Evolutionary conservation across 2,113 vertebrate genomes (phyloP).

Genomic region (Rynchops niger): DNA sequence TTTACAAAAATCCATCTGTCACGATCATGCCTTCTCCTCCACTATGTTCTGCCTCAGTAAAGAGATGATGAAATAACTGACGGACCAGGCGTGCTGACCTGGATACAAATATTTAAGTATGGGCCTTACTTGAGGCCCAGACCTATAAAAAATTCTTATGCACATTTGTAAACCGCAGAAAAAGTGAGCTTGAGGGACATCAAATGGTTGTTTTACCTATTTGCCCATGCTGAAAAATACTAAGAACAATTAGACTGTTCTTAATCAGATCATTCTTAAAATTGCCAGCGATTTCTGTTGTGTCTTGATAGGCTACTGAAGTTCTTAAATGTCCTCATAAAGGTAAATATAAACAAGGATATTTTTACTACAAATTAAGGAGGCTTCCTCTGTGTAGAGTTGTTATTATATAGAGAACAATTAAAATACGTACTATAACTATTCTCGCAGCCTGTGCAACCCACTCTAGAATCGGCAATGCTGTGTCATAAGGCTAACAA

Average conservation of each 20-base stretch:
- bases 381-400: not conserved
- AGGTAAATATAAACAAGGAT: not conserved
- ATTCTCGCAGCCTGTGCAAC: not conserved
- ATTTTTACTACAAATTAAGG: not conserved
- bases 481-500: no score
- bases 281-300: not conserved
- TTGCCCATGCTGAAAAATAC: not conserved
- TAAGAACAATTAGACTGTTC: not conserved
- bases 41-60: not conserved
- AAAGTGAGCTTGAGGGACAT: not conserved
- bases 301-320: not conserved
- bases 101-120: not conserved
- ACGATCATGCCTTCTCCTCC: fast-evolving
- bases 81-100: not conserved
- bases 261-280: not conserved
- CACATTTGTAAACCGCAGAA: not conserved
- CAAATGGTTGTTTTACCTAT: not conserved
- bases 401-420: not conserved
- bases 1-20: not conserved
- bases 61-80: not conserved
- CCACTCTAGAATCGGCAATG: fast-evolving
- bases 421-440: not conserved
- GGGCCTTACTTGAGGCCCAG: not conserved
- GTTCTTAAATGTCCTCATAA: not conserved
- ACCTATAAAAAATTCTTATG: not conserved